Base-by-base conservation (phyloP, 2,888 invertebrate genomes). In the Hydropsyche betteni region DNA sequence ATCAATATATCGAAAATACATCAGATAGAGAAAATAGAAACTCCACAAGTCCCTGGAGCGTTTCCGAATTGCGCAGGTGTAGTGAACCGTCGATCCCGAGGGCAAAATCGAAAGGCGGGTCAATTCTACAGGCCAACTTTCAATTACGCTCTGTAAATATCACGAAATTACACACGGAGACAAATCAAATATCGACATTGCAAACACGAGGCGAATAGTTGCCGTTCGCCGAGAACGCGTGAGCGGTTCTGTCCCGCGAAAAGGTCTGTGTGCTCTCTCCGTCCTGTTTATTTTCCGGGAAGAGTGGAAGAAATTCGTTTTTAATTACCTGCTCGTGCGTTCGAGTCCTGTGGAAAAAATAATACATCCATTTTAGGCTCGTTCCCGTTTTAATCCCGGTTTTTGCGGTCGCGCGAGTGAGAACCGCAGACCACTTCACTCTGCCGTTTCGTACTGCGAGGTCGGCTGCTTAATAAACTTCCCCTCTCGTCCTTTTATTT, bases 121-220 rank as follows among this genome's bases (percentile, higher is more conserved):
- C 52, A 52, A 53, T 53, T 33, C n/a, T 33, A n/a, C 34, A 58
- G 61, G 52, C 53, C 68, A 36, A 70, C 68, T 75, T 75, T 73
- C 75, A 75, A 75, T 75, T 75, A 75, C 72, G 72, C 38, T 75
- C 75, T n/a, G 75, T 55, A 71, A 75, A 75, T 73, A 75, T 72
- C 53, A 68, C 72, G 38, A 68, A 75, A 72, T 72, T 75, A 44
- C 75, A 75, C 72, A 38, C 64, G 69, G 24, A 73, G 68, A 75
- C 75, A 72, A 72, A 75, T 75, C 72, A 73, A 73, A 73, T 68
- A 72, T 55, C 50, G 38, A 61, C 64, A 36, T 5, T 36, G 36
- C 36, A 64, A 10, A 64, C 64, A 55, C 6, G n/a, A 64, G 33
- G 24, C 64, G 64, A 55, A 55, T 55, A 55, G 55, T 55, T 55